phyloP scores from a whole-genome alignment of 2,113 vertebrate species.

The Mirounga angustirostris region DNA sequence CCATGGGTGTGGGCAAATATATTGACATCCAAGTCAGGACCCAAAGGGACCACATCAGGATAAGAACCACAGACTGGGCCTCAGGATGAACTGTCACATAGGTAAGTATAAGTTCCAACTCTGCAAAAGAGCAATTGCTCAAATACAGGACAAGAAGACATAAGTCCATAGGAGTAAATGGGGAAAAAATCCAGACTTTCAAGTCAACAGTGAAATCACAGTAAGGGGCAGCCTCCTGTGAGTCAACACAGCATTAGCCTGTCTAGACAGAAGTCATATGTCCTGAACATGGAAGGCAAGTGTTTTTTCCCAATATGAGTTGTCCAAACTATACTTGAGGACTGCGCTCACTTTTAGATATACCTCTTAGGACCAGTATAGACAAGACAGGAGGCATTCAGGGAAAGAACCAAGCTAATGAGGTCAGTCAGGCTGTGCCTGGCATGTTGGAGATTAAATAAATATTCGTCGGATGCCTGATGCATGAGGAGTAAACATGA shows the following conservation, averaged over 20 bases:
- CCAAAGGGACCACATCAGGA: background rate
- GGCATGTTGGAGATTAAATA: background rate
- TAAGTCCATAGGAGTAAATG: background rate
- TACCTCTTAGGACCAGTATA: background rate
- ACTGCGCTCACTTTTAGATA: too few species aligned
- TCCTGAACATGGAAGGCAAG: rapidly evolving
- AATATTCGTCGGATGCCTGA: background rate
- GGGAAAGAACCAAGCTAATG: background rate
- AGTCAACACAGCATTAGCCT: too few species aligned
- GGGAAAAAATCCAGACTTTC: background rate
- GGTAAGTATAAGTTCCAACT: background rate
- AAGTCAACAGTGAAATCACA: background rate
- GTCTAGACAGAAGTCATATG: rapidly evolving
- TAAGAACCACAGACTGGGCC: background rate
- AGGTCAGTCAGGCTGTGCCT: background rate
- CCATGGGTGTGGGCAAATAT: rapidly evolving
- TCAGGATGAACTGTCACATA: background rate
- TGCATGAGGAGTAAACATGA: background rate
- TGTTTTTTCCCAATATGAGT: too few species aligned
- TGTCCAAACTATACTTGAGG: background rate
- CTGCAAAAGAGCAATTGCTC: background rate
- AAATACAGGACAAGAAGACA: background rate
- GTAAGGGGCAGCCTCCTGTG: background rate
- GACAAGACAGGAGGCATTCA: background rate
- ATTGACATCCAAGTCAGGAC: background rate